A percentile compares a stretch with the other conserved stretches of the same genome.
These are phyloP conservation scores for Dromiciops gliroides DNA, from an alignment of 2,113 vertebrate species.

Conservation along the genomic window DNA sequence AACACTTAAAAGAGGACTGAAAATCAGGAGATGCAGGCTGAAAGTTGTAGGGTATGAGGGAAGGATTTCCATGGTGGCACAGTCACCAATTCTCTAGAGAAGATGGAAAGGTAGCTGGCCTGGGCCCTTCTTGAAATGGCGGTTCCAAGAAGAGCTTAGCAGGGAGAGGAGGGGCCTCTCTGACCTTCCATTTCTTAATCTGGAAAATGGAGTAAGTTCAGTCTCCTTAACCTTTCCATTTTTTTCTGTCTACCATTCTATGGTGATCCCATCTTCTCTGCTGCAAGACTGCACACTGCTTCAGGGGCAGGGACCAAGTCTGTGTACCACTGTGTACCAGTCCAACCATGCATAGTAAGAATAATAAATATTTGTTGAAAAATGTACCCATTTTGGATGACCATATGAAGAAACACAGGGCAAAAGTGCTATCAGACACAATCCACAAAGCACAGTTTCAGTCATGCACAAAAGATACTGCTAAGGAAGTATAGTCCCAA, in stretches of 20 bases:
- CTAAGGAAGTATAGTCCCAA: background rate
- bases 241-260: background rate
- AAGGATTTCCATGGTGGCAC: no score
- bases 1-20: no score
- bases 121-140: background rate
- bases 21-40: no score
- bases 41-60: no score
- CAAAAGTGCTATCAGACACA: background rate
- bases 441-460: background rate
- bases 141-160: background rate
- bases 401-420: background rate
- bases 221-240: background rate
- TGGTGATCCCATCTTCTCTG: background rate
- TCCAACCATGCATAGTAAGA: background rate
- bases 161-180: background rate
- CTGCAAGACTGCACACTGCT: background rate
- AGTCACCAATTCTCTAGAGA: no score
- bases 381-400: slow-evolving; percentile 13
- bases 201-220: no score
- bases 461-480: background rate
- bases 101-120: no score
- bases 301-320: background rate
- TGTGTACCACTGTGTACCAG: background rate
- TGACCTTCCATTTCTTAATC: background rate
- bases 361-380: background rate